Percentiles rank a stretch among this genome's conserved stretches.
phyloP scores from a whole-genome alignment of 1,140 invertebrate genomes.

The Paraescarpia echinospica region DNA sequence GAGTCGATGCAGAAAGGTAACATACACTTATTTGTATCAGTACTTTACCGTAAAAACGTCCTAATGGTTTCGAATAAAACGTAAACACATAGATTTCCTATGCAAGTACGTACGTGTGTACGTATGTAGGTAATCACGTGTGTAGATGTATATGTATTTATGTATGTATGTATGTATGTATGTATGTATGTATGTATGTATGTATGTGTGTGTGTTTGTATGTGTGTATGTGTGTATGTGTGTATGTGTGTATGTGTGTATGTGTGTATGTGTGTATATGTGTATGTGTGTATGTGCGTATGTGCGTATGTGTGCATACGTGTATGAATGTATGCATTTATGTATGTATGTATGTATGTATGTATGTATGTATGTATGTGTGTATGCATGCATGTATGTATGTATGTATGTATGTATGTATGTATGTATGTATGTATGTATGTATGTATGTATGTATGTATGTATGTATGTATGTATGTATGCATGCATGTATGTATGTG shows the following conservation, averaged over 20 bases:
- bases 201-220: slow-evolving; percentile 10
- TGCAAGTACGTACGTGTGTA: slow-evolving; percentile 5
- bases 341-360: neutral
- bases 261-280: neutral
- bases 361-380: neutral
- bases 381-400: neutral
- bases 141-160: neutral
- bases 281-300: neutral
- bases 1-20: neutral
- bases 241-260: slow-evolving; percentile 8
- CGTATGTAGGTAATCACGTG: neutral
- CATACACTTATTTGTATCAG: neutral
- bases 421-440: neutral
- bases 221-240: slow-evolving; percentile 2
- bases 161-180: slow-evolving; percentile 7
- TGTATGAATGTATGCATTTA: neutral
- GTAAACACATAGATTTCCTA: neutral
- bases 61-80: neutral
- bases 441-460: slow-evolving; percentile 14
- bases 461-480: neutral
- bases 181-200: slow-evolving; percentile 13
- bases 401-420: neutral
- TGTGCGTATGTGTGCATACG: neutral
- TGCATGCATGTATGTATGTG: neutral
- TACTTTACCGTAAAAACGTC: too few relatives aligned